Base-by-base conservation (phyloP, 1,140 invertebrate species). In the Drosophila micromelanica region DNA sequence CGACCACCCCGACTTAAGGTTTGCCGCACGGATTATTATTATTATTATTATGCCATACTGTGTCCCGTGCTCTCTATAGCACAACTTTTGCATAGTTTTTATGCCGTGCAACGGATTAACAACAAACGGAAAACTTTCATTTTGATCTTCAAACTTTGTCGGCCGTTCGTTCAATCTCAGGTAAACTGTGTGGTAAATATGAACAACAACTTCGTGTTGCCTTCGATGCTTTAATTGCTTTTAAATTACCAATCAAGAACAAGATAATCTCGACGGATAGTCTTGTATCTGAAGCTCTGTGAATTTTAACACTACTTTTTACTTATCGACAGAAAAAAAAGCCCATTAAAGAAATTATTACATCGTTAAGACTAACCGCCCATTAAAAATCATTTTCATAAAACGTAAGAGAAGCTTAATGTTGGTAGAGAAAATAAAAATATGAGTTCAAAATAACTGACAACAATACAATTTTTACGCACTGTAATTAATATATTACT, bases 21-120 rank as follows among this genome's bases (percentile, higher is more conserved):
- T 73, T 89, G 79, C 84, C 84, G 67, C 84, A 84, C 80, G 84
- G 84, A 89, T 89, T 89, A 89, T 89, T 87, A 89, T 85, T 87
- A 89, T 85, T 84, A 79, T 73, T 73, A 73, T 61, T 55, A 54
- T 70, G 57, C 65, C 38, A 35, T 48, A 54, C 82, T 52, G 51
- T 86, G 60, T 76, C 62, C 62, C 11, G 27, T 32, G n/a, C 20
- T 55, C 37, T 42, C 54, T 73, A 43, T 86, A 60, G 77, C 65
- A 76, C 71, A 84, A 89, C 84, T 89, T 89, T 82, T 56, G 84
- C 82, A 87, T 87, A 89, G 82, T 89, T 87, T 86, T 82, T 82
- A 82, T 87, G 84, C 84, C 78, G 61, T 89, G 79, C 84, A 84
- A 77, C 79, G 84, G 84, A 89, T 89, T 89, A 89, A 89, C 84